These are phyloP conservation scores for Gallinago jamesoni DNA, from an alignment of 2,113 vertebrate genomes.

Conservation along the genomic window DNA sequence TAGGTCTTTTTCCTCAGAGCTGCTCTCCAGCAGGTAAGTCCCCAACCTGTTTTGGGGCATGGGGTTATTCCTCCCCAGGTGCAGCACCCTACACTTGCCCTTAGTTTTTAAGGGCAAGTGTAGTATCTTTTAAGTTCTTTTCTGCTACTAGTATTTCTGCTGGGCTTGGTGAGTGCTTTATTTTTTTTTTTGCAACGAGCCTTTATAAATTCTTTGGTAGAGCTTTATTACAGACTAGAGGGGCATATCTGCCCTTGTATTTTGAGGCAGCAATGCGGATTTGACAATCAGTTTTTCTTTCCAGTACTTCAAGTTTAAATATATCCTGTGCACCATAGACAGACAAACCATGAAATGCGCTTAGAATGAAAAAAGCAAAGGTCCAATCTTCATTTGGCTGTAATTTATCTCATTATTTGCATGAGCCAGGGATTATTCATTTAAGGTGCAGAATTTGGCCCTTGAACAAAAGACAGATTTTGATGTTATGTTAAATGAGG, in stretches of 20 bases:
- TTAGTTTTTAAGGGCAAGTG: no score
- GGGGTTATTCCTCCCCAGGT: no score
- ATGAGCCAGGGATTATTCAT: not conserved
- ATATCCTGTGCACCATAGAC: not conserved
- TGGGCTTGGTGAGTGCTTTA: not conserved
- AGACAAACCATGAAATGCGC: not conserved
- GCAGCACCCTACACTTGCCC: no score
- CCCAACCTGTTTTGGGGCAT: no score
- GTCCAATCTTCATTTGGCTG: not conserved
- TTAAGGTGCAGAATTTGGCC: not conserved
- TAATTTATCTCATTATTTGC: not conserved
- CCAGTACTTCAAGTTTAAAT: not conserved
- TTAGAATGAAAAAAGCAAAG: not conserved
- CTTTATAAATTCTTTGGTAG: not conserved
- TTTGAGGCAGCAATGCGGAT: not conserved
- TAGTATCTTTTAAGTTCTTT: not conserved
- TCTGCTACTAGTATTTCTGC: not conserved
- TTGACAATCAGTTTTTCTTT: not conserved
- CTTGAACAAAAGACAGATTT: not conserved
- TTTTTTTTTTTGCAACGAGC: not conserved
- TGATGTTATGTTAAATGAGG: not conserved
- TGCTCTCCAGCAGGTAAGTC: no score
- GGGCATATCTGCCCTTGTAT: rapidly evolving
- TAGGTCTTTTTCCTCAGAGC: no score
- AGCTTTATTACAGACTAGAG: not conserved